Base-by-base conservation (phyloP, 2,888 invertebrate species). In the Augochlorella aurata region DNA sequence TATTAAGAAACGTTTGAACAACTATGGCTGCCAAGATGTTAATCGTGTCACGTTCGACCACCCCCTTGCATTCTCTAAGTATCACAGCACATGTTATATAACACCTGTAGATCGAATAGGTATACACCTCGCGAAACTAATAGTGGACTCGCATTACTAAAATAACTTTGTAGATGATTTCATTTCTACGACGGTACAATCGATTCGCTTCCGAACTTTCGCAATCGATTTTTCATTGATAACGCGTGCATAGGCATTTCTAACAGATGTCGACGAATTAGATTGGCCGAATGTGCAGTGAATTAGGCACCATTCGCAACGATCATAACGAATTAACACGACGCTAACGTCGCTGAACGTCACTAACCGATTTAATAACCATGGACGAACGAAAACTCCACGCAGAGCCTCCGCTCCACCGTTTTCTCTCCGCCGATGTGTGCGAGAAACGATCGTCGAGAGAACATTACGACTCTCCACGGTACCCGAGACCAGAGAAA, bases 381-480 rank as follows among this genome's bases (percentile, higher is more conserved):
- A 65, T 49, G 12, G 21, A 52, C 38, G 24, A 81, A 70, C 54
- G 58, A 72, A 49, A 69, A 82, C 38, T 54, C 52, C 21, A 77
- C 18, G 44, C 58, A 71, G 67, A 74, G 49, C 8, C 45, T 49
- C 3, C 14, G 65, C 65, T 44, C 21, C 61, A 49, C 18, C 49
- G 44, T 75, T 72, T 66, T 76, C 45, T 65, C 69, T 52, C 18
- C 67, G 74, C 69, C 79, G 67, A 80, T 67, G 63, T 66, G 16
- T 21, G 76, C 50, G 47, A 44, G 38, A 38, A 38, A 85, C 71
- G 38, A 52, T 86, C 69, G 79, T 77, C 78, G 76, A 86, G 76
- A 85, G 47, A 81, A 75, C 38, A 12, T 47, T 61, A 61, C 77
- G 67, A 80, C 10, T 73, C 79, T 54, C 78, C 66, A 79, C 74